A percentile compares a stretch with the other conserved stretches of the same genome.
These are phyloP conservation scores for Ephestia elutella DNA, from an alignment of 1,140 invertebrate species.

Conservation along the genomic window DNA sequence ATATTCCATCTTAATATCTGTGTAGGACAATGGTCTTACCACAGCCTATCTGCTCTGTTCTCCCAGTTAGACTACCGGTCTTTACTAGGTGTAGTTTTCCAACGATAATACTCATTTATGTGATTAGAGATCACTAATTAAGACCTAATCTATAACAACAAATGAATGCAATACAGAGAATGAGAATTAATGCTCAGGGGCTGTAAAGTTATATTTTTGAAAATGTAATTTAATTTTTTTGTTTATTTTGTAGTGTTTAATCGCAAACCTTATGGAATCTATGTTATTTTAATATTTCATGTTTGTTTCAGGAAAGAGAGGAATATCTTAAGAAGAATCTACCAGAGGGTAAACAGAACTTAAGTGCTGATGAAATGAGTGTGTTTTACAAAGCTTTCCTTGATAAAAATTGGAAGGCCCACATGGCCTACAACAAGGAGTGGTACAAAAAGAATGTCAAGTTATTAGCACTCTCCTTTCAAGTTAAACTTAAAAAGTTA, in stretches of 20 bases:
- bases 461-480: slow-evolving; percentile 76
- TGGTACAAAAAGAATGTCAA: slow-evolving; percentile 85
- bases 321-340: slow-evolving; percentile 76
- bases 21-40: too few relatives aligned
- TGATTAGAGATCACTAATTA: too few relatives aligned
- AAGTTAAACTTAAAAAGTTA: slow-evolving; percentile 75
- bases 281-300: slow-evolving; percentile 10
- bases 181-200: too few relatives aligned
- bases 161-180: too few relatives aligned
- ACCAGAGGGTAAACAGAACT: slow-evolving; percentile 68
- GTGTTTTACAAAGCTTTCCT: slow-evolving; percentile 88
- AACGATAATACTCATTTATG: too few relatives aligned
- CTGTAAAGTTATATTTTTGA: too few relatives aligned
- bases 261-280: background rate
- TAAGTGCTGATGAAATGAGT: slow-evolving; percentile 88
- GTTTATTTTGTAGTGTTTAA: background rate
- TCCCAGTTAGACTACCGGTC: too few relatives aligned
- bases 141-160: too few relatives aligned
- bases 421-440: slow-evolving; percentile 81
- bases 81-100: too few relatives aligned
- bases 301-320: slow-evolving; percentile 78
- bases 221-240: background rate
- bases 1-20: too few relatives aligned
- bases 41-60: too few relatives aligned
- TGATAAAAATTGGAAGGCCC: slow-evolving; percentile 83